A percentile compares a stretch with the other conserved stretches of the same genome.
These are phyloP conservation scores for Pyrrhia umbra DNA, from an alignment of 2,888 invertebrate species.

Conservation along the genomic window DNA sequence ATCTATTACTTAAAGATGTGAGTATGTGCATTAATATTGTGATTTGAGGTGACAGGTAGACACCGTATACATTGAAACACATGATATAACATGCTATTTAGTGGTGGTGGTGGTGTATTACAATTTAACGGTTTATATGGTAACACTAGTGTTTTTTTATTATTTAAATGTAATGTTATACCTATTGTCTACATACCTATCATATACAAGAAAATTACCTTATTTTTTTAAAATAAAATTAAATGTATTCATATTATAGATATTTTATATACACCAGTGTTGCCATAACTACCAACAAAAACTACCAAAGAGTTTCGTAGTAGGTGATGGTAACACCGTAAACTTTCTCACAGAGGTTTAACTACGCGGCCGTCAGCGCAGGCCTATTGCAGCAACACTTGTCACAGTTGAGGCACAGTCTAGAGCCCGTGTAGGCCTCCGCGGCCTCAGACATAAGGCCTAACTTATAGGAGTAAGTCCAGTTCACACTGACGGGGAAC, in stretches of 20 bases:
- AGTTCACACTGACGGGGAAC: slow-evolving; percentile 74
- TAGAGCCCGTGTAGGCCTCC: slow-evolving; percentile 78
- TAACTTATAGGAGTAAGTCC: slow-evolving; percentile 85
- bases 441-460: slow-evolving; percentile 61
- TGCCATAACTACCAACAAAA: slow-evolving; percentile 72
- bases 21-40: slow-evolving; percentile 55
- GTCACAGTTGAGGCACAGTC: slow-evolving; percentile 85
- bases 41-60: slow-evolving; percentile 64
- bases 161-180: not conserved
- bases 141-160: slow-evolving; percentile 62
- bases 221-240: no score
- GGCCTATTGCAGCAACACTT: slow-evolving; percentile 89
- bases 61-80: slow-evolving; percentile 58
- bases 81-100: slow-evolving; percentile 64
- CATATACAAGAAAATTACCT: no score
- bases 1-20: slow-evolving; percentile 53
- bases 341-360: slow-evolving; percentile 89
- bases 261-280: slow-evolving; percentile 58
- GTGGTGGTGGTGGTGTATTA: slow-evolving; percentile 75
- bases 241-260: no score
- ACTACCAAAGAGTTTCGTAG: slow-evolving; percentile 61
- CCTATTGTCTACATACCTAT: no score
- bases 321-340: slow-evolving; percentile 87
- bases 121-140: slow-evolving; percentile 65
- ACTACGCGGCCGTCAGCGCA: slow-evolving; percentile 89